Conservation (phyloP, 2,113 vertebrate genomes). For the Nycticryphes semicollaris region DNA sequence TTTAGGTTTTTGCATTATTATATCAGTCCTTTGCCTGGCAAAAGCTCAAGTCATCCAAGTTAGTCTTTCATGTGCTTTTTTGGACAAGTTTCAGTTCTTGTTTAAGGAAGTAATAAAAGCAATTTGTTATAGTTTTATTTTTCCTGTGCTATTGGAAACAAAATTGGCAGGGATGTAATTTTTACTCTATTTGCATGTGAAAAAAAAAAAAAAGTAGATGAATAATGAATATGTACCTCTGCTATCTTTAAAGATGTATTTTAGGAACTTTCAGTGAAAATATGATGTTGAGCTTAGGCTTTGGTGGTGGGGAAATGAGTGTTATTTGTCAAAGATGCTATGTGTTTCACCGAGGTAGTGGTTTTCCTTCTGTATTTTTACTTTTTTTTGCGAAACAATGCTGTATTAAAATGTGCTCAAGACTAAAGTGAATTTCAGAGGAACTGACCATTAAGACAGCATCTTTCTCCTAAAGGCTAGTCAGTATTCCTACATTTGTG, state of each 20-base stretch:
- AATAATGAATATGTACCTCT: conserved; percentile 34
- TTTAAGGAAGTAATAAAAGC: conserved; percentile 62
- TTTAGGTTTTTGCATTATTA: conserved; percentile 38
- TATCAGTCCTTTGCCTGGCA: conserved; percentile 1
- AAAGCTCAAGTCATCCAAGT: conserved; percentile 37
- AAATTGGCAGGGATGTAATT: conserved; percentile 10
- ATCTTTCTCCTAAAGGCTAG: conserved; percentile 1
- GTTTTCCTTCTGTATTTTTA: neutral
- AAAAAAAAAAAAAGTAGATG: conserved; percentile 13
- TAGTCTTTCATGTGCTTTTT: conserved; percentile 51
- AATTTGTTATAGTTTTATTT: conserved; percentile 56
- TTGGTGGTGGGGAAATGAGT: neutral
- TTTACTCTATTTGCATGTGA: conserved; percentile 10
- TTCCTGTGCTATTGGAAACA: conserved; percentile 32
- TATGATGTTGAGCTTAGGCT: neutral
- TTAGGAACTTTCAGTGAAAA: conserved; percentile 22
- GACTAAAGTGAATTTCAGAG: neutral
- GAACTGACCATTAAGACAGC: neutral
- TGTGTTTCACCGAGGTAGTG: neutral
- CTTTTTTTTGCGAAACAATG: neutral
- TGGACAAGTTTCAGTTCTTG: conserved; percentile 55
- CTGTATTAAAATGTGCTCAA: neutral
- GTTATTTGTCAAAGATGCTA: neutral
- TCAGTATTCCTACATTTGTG: conserved; percentile 22
- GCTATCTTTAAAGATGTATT: conserved; percentile 34